These are phyloP conservation scores for Hipparchia sbordonii DNA, from an alignment of 2,888 invertebrate species.

Conservation along the genomic window DNA sequence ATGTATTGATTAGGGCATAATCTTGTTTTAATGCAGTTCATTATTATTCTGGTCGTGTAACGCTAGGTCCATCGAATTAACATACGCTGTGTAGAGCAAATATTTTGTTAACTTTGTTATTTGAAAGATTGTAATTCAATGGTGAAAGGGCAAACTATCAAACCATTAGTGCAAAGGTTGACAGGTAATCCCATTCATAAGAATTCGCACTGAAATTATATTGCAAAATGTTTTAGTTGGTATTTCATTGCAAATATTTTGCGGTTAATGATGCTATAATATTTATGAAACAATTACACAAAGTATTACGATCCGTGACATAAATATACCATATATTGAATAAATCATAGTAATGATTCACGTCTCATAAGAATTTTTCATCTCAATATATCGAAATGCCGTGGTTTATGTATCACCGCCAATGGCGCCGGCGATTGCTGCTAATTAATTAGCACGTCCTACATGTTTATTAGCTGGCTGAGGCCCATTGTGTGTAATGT, in stretches of 20 bases:
- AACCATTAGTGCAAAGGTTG: neutral
- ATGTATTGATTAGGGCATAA: constrained; percentile 58
- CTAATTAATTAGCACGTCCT: constrained; percentile 65
- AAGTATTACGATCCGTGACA: constrained; percentile 20
- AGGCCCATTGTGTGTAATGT: constrained; percentile 40
- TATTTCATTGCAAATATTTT: neutral
- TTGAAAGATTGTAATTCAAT: constrained; percentile 9
- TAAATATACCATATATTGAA: constrained; percentile 26
- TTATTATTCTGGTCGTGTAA: constrained; percentile 62
- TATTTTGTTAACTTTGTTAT: constrained; percentile 21
- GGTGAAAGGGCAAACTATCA: constrained; percentile 17
- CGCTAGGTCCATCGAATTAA: constrained; percentile 48
- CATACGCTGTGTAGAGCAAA: constrained; percentile 32
- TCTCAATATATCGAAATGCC: constrained; percentile 48
- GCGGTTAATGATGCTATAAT: neutral
- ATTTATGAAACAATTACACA: constrained; percentile 15
- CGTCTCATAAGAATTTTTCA: constrained; percentile 53
- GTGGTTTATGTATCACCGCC: constrained; percentile 35
- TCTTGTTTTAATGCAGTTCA: constrained; percentile 67
- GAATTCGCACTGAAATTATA: neutral
- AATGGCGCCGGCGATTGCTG: constrained; percentile 64
- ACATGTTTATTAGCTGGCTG: constrained; percentile 48
- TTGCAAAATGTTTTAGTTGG: neutral
- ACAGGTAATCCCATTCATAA: constrained; percentile 3
- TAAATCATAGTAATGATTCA: constrained; percentile 51